A percentile compares a stretch with the other conserved stretches of the same genome.
These are phyloP conservation scores for Akabosia matsudoensis DNA, from an alignment of 1,140 invertebrate species.

Conservation along the genomic window DNA sequence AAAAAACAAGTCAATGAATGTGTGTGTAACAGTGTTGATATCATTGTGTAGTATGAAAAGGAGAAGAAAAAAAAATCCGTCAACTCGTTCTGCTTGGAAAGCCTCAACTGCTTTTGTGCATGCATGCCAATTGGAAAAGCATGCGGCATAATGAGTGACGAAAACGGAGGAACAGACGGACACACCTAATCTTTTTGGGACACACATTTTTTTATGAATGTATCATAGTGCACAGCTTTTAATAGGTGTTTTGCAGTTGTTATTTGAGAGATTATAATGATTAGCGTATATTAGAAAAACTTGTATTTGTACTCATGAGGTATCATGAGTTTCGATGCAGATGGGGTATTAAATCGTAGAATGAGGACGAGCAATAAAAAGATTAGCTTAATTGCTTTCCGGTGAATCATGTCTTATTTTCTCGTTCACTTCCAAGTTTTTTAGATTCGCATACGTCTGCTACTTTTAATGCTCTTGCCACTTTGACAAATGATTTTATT, in stretches of 20 bases:
- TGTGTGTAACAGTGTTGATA: too few species aligned
- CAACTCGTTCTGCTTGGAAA: not conserved
- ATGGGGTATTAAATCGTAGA: too few species aligned
- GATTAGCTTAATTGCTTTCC: not conserved
- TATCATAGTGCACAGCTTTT: too few species aligned
- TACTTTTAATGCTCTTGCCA: not conserved
- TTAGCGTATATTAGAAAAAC: too few species aligned
- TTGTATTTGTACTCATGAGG: too few species aligned
- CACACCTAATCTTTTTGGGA: constrained; percentile 11
- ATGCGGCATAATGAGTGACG: not conserved
- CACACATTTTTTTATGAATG: not conserved
- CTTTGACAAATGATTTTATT: too few species aligned
- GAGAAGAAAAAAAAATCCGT: not conserved
- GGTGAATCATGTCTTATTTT: not conserved
- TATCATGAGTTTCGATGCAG: too few species aligned
- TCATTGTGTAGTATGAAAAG: not conserved
- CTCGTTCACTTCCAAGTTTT: too few species aligned
- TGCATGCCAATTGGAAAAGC: not conserved
- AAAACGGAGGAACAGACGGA: not conserved
- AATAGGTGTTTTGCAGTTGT: too few species aligned
- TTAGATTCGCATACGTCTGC: too few species aligned
- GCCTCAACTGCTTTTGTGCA: not conserved
- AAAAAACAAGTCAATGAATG: too few species aligned
- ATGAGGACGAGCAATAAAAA: not conserved
- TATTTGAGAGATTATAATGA: too few species aligned